Evolutionary conservation across 2,113 vertebrate genomes (phyloP), one percentile per base, ranked within the genome.

Genomic region (Percopsis transmontana): DNA sequence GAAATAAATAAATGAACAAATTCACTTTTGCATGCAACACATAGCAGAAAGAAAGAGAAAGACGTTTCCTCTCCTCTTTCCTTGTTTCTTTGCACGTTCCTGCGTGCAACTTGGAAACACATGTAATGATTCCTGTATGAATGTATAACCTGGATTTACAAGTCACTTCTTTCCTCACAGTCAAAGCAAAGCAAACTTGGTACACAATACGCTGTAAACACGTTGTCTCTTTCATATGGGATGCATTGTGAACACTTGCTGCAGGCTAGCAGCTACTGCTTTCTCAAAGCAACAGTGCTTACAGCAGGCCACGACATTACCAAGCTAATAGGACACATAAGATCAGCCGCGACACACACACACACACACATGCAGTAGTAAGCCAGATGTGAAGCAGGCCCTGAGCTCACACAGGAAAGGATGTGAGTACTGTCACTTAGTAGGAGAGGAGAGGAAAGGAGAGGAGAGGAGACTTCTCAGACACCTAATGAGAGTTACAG

Each of bases 311-410:
- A 75, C 77, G 72, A 51, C 81, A 80, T 67, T 79, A 76, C 77
- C 85, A 86, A 50, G 66, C 80, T 90, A 90, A 80, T 82, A 83
- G 84, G 57, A 83, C 52, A 48, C 87, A 87, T 40, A 82, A 83
- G 63, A 70, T 50, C 86, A 79, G 50, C 62, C 12, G 21, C 68
- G 59, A 2, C 19, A 72, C 70, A 39, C 41, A 9, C 18, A 19
- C 23, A 24, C 52, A 24, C 52, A 24, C 23, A 24, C 52, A 27
- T 20, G 24, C 52, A 51, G 77, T 72, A 53, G 54, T 58, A 50
- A 39, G 40, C 54, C 63, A 77, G 67, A 67, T 47, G 44, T 47
- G 44, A 47, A n/a, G 14, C 44, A 47, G 14, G n/a, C 62, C 27
- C 58, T 48, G 68, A 54, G 20, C 51, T 73, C 55, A 38, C 60